Conservation (phyloP, 2,113 vertebrate genomes). For the Meles meles region DNA sequence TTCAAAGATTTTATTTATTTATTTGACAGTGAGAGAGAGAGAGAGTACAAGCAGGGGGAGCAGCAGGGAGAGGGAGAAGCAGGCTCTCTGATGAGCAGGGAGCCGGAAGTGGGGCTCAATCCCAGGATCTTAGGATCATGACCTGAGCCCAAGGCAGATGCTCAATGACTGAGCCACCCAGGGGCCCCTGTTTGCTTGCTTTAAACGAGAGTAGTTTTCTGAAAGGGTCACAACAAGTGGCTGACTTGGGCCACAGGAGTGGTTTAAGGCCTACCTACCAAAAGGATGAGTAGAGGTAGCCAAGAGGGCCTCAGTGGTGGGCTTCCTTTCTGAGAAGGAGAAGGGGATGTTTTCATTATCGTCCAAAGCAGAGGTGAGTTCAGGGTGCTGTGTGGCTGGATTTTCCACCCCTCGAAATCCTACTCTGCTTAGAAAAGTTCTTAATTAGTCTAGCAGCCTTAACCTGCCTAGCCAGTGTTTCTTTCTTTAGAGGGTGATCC, state of each 20-base stretch:
- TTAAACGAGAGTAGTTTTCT: not conserved
- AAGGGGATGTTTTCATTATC: not conserved
- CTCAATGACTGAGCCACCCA: not conserved
- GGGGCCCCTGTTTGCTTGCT: not conserved
- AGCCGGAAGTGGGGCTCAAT: accelerated
- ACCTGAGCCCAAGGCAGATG: not conserved
- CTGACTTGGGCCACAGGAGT: not conserved
- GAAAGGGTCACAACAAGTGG: not conserved
- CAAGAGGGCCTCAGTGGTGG: not conserved
- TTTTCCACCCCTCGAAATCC: not conserved
- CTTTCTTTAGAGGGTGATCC: conserved; percentile 37
- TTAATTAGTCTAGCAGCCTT: not conserved
- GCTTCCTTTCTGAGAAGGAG: not conserved
- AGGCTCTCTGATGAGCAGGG: accelerated
- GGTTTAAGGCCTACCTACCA: not conserved
- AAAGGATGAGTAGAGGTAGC: not conserved
- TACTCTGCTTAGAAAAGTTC: not conserved
- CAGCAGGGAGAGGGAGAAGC: not conserved
- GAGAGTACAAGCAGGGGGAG: not conserved
- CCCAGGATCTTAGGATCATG: not conserved
- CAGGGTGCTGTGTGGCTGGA: not conserved
- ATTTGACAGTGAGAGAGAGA: no score
- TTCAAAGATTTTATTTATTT: not conserved
- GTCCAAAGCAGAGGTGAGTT: not conserved
- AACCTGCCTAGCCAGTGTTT: not conserved